phyloP scores from a whole-genome alignment of 2,888 invertebrate species.

The Drosophila koepferae region DNA sequence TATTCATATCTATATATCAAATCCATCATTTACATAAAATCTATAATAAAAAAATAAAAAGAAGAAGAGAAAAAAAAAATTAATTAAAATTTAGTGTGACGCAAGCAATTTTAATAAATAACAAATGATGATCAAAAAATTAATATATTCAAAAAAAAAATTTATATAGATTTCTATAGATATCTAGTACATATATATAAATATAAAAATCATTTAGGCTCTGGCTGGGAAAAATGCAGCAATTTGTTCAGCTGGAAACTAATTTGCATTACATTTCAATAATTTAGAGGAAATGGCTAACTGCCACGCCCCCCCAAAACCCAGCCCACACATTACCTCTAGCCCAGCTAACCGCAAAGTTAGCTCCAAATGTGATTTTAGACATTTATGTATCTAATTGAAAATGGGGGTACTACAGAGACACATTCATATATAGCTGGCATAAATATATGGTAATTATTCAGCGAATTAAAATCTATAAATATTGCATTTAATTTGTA shows the following conservation, averaged over 20 bases:
- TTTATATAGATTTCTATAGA: not conserved
- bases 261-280: slow-evolving; percentile 68
- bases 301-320: slow-evolving; percentile 10
- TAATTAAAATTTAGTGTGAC: slow-evolving; percentile 25
- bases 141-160: not conserved
- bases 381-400: slow-evolving; percentile 46
- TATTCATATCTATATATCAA: not conserved
- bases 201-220: slow-evolving; percentile 22
- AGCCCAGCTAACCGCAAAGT: slow-evolving; percentile 36
- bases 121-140: slow-evolving; percentile 29
- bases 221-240: slow-evolving; percentile 14
- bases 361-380: slow-evolving; percentile 48
- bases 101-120: slow-evolving; percentile 41
- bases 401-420: slow-evolving; percentile 38
- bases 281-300: slow-evolving; percentile 40
- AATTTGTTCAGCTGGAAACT: slow-evolving; percentile 54
- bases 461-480: slow-evolving; percentile 66
- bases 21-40: slow-evolving; percentile 7
- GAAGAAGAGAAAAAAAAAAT: slow-evolving; percentile 14
- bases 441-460: slow-evolving; percentile 52
- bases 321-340: not conserved
- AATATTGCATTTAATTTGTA: slow-evolving; percentile 75
- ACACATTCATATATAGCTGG: not conserved
- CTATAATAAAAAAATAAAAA: not conserved
- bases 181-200: not conserved